A percentile compares a stretch with the other conserved stretches of the same genome.
Evolutionary conservation across 2,797 vertebrate species (phyloP).

Genomic region (Brachyalestes nurse): DNA sequence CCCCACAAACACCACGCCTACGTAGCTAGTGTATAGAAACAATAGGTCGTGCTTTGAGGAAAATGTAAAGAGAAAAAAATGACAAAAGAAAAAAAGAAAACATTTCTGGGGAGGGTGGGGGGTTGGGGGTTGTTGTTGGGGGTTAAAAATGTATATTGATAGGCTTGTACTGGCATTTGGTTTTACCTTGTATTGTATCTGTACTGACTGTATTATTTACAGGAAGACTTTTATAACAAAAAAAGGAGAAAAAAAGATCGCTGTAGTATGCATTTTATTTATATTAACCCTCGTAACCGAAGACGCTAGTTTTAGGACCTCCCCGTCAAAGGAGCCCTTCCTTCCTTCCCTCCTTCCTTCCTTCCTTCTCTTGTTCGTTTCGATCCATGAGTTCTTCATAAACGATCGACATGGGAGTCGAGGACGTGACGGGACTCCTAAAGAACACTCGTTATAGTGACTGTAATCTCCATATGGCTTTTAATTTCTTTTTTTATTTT

Average conservation of each 20-base stretch:
- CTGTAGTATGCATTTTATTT: constrained; percentile 78
- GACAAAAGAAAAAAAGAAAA: constrained; percentile 31
- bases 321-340: constrained; percentile 69
- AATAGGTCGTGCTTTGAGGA: constrained; percentile 56
- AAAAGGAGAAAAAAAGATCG: constrained; percentile 52
- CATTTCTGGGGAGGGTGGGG: background rate
- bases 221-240: constrained; percentile 68
- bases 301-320: constrained; percentile 77
- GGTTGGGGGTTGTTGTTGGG: background rate
- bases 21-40: constrained; percentile 59
- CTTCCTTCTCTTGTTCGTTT: constrained; percentile 18
- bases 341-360: constrained; percentile 7
- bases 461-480: constrained; percentile 25
- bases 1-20: constrained; percentile 49
- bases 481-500: background rate
- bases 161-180: constrained; percentile 61
- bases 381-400: constrained; percentile 38
- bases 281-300: constrained; percentile 68
- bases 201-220: constrained; percentile 71
- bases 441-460: constrained; percentile 58
- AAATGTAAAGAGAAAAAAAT: constrained; percentile 40
- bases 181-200: constrained; percentile 70
- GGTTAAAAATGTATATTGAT: constrained; percentile 64
- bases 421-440: constrained; percentile 47
- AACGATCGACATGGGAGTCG: constrained; percentile 39